Evolutionary conservation across 2,113 vertebrate genomes (phyloP), one percentile per base, ranked within the genome.

Genomic region (Anthoscopus minutus): DNA sequence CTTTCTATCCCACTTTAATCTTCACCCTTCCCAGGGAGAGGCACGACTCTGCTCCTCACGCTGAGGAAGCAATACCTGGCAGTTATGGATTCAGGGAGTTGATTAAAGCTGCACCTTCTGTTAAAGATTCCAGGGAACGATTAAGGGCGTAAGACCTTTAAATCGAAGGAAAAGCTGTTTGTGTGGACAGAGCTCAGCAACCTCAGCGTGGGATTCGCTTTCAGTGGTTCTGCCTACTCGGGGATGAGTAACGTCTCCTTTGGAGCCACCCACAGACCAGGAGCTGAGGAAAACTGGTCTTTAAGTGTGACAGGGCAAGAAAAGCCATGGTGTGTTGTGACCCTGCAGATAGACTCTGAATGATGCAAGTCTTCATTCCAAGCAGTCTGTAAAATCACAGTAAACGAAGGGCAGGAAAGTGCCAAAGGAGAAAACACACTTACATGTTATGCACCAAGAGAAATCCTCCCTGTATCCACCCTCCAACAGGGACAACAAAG

Each of bases 161-260:
- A 93, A 97, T 96, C 73, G 74, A 97, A 96, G 50, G 74, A 88
- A 96, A 95, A 95, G 93, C 96, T 81, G 96, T 87, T 93, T 54
- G 92, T 23, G 83, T 27, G 92, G 95, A 86, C 94, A 91, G 86
- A 96, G 91, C 95, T 94, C 95, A 92, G 82, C 81, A 92, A 88
- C 85, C 94, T 65, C 90, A 1, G 40, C 33, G 61, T 81, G 93
- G 96, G 95, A 96, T 92, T 60, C 62, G 17, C 97, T 92, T 20
- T 9, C 1, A 18, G 86, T 4, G 53, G 67, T 1, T 80, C 71
- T 66, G 82, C 27, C 86, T 28, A 4, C 42, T 20, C 1, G 2
- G 78, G 77, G 96, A 97, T 53, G 96, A 97, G 95, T 56, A 87
- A 94, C 24, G 19, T 51, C 97, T 94, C 94, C 89, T 95, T n/a